Evolutionary conservation across 2,113 vertebrate genomes (phyloP).

Genomic region (Microcebus tavaratra): DNA sequence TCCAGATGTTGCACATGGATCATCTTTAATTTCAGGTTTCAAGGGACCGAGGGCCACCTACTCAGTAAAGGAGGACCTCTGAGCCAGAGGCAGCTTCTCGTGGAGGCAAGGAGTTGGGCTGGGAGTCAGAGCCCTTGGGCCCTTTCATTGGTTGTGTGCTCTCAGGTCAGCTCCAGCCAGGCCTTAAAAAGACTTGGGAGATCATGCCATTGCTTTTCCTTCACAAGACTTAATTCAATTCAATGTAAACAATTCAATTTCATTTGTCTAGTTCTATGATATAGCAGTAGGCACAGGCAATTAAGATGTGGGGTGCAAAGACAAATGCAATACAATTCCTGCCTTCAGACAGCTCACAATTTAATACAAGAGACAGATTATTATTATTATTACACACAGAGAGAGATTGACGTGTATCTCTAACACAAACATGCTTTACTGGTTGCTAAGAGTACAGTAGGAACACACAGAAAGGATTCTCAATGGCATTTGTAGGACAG

Average conservation of each 20-base stretch:
- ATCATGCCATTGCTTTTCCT: neutral
- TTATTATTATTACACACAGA: neutral
- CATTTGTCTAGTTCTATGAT: neutral
- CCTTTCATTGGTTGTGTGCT: neutral
- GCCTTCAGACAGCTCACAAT: neutral
- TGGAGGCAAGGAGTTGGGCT: neutral
- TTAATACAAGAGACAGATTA: neutral
- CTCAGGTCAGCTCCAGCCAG: neutral
- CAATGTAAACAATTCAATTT: neutral
- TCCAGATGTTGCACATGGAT: neutral
- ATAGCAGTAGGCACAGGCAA: neutral
- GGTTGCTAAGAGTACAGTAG: neutral
- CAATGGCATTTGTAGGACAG: neutral
- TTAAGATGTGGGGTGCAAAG: neutral
- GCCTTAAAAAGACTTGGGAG: neutral
- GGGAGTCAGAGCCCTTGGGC: neutral
- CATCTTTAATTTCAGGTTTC: neutral
- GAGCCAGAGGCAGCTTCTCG: neutral
- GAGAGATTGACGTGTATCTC: neutral
- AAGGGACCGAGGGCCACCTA: neutral
- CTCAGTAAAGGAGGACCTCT: neutral
- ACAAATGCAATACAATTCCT: neutral
- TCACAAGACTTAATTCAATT: neutral
- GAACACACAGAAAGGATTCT: neutral
- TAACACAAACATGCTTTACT: neutral